Base-by-base conservation (phyloP, 2,888 invertebrate species). In the Galeruca laticollis region DNA sequence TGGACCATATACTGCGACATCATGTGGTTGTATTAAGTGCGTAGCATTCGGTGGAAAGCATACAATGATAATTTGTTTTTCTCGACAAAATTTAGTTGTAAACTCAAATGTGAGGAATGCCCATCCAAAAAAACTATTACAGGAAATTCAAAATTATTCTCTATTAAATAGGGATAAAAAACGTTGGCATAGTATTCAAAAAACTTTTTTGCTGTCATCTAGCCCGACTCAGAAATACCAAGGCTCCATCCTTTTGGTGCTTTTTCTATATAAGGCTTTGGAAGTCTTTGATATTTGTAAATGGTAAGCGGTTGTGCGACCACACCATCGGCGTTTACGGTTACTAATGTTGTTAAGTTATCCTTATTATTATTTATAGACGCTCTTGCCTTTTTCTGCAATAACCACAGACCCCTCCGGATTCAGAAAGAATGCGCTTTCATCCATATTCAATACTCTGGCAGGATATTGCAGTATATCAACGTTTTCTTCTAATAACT, bases 151-250 rank as follows among this genome's bases (percentile, higher is more conserved):
- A n/a, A n/a, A n/a, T n/a, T n/a, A n/a, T n/a, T n/a, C n/a, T n/a
- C n/a, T n/a, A n/a, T n/a, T n/a, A n/a, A 37, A 37, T 20, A 59
- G 10, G 59, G 59, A 59, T 59, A 37, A 57, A 69, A 69, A 37
- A 63, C 62, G 49, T 69, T 69, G 11, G 59, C 68, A 51, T 37
- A 51, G 18, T 68, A 66, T 60, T 66, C 66, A n/a, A 31, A 59
- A 66, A 66, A 66, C 33, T 33, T 31, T 64, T 67, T 57, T 35
- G 70, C 54, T 59, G 64, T 63, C 63, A 71, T 73, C 70, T 70
- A 70, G 15, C 73, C 70, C 8, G 64, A 37, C n/a, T 73, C 70
- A n/a, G 73, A 64, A 26, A n/a, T 68, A 20, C 68, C 70, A 60
- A 68, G 63, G 33, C 20, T 61, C 60, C 62, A 73, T 26, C 47